These are phyloP conservation scores for Xiphorhynchus erythropygius DNA, from an alignment of 2,797 vertebrate species.

Conservation along the genomic window DNA sequence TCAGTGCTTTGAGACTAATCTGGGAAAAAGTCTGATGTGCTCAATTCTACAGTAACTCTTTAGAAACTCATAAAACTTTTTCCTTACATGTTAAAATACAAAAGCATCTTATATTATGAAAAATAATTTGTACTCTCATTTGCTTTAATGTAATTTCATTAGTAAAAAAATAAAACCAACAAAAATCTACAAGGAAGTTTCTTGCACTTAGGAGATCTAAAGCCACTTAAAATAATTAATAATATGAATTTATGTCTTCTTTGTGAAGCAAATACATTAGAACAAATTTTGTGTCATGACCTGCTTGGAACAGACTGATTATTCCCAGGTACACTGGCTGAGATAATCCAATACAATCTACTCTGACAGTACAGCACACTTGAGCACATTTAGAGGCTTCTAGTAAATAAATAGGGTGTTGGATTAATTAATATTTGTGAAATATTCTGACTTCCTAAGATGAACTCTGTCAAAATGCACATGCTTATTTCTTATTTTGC, in stretches of 20 bases:
- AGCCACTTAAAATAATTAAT: neutral
- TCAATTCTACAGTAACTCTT: neutral
- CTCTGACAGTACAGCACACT: neutral
- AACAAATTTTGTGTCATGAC: neutral
- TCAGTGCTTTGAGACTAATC: neutral
- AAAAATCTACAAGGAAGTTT: neutral
- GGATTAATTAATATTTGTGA: conserved; percentile 16
- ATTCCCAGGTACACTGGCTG: neutral
- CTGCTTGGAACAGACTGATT: neutral
- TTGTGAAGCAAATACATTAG: neutral
- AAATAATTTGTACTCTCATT: neutral
- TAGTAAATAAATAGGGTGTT: neutral
- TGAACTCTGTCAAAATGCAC: neutral
- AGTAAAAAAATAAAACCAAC: neutral
- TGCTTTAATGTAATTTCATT: neutral
- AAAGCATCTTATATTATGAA: neutral
- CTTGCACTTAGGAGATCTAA: neutral
- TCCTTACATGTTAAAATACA: neutral
- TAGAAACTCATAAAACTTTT: neutral
- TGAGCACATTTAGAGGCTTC: neutral
- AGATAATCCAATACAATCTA: neutral
- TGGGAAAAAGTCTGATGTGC: neutral
- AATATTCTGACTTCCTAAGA: neutral
- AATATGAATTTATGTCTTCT: neutral
- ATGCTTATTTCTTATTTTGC: neutral